These are phyloP conservation scores for Dastarcus helophoroides DNA, from an alignment of 2,888 invertebrate genomes.

Conservation along the genomic window DNA sequence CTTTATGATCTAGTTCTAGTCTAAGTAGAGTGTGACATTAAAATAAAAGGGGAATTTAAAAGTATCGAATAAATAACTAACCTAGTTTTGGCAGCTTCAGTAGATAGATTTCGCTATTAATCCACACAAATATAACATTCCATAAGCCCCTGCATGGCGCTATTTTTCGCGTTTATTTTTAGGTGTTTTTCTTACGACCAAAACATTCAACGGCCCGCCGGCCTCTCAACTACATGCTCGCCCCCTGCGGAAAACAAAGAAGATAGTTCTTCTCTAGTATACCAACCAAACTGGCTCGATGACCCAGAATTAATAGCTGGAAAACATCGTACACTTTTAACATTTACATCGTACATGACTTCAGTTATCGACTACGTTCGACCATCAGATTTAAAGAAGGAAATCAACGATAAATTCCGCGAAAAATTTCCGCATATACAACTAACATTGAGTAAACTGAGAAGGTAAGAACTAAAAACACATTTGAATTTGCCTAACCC, in stretches of 20 bases:
- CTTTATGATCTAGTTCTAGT: too few species aligned
- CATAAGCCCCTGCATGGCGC: too few species aligned
- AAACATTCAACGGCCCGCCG: conserved; percentile 46
- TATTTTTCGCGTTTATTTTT: too few species aligned
- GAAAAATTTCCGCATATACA: conserved; percentile 93
- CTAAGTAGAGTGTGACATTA: too few species aligned
- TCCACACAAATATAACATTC: too few species aligned
- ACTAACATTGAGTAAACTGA: conserved; percentile 86
- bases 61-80: too few species aligned
- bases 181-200: conserved; percentile 69
- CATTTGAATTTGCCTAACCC: background rate
- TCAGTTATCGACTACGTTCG: conserved; percentile 95
- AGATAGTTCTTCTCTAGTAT: conserved; percentile 35
- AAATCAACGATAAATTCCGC: conserved; percentile 91
- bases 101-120: too few species aligned
- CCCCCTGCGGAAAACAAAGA: conserved; percentile 40
- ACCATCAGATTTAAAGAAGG: conserved; percentile 90
- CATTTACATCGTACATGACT: conserved; percentile 85
- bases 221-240: conserved; percentile 38
- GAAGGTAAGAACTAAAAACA: conserved; percentile 55
- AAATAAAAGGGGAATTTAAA: too few species aligned
- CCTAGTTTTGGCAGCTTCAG: too few species aligned
- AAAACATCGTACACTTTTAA: conserved; percentile 74
- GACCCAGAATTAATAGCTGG: conserved; percentile 87
- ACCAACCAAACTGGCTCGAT: conserved; percentile 82